A percentile compares a stretch with the other conserved stretches of the same genome.
These are phyloP conservation scores for Syngnathus rostellatus DNA, from an alignment of 2,797 vertebrate genomes.

Conservation along the genomic window DNA sequence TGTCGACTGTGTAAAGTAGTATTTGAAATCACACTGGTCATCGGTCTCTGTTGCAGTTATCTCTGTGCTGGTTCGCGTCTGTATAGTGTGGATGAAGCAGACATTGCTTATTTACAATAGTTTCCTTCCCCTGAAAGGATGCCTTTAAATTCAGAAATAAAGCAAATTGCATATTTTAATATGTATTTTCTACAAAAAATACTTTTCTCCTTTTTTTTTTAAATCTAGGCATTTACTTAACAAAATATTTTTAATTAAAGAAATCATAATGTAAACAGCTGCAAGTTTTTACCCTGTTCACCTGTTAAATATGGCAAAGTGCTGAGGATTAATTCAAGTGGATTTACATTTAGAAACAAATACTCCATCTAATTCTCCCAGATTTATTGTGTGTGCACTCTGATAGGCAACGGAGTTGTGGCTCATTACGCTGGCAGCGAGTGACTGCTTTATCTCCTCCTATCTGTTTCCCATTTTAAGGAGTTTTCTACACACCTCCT, in stretches of 20 bases:
- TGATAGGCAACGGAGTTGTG: conserved; percentile 37
- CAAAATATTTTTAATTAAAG: no score
- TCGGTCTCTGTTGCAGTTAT: conserved; percentile 6
- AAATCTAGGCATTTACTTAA: no score
- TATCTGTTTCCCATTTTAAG: conserved; percentile 63
- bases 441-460: conserved; percentile 57
- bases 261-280: no score
- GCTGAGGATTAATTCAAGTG: conserved; percentile 26
- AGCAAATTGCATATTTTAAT: no score
- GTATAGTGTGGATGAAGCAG: conserved; percentile 1
- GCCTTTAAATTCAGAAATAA: no score
- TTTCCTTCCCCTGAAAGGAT: no score
- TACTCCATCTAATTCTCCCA: conserved; percentile 46
- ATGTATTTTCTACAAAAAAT: no score
- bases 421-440: conserved; percentile 63
- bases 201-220: no score
- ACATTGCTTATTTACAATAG: neutral
- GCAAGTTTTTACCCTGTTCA: neutral
- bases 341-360: conserved; percentile 39
- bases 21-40: conserved; percentile 18
- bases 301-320: conserved; percentile 33
- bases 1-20: conserved; percentile 24
- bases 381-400: conserved; percentile 28
- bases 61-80: conserved; percentile 1
- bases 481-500: conserved; percentile 37